Evolutionary conservation across 2,888 invertebrate genomes (phyloP).

Genomic region (Apotomis betuletana): DNA sequence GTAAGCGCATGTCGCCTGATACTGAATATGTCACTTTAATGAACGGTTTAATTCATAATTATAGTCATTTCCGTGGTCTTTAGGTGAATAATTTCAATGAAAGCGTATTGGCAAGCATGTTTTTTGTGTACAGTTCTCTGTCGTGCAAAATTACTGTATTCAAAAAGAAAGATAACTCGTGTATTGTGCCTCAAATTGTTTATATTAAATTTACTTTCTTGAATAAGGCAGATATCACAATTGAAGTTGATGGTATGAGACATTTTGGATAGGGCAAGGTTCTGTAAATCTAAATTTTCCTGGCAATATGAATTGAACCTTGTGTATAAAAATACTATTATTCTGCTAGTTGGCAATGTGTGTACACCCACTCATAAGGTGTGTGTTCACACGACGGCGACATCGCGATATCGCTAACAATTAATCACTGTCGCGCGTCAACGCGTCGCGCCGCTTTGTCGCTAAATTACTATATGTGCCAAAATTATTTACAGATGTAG

Average conservation of each 20-base stretch:
- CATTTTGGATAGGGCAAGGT: too few relatives aligned
- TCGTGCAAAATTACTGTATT: too few relatives aligned
- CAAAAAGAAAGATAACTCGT: too few relatives aligned
- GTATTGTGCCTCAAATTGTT: too few relatives aligned
- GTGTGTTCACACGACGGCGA: slow-evolving; percentile 39
- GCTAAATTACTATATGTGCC: slow-evolving; percentile 36
- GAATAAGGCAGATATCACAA: too few relatives aligned
- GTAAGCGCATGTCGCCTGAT: slow-evolving; percentile 40
- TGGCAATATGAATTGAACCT: too few relatives aligned
- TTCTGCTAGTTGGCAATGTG: background rate
- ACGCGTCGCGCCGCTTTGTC: slow-evolving; percentile 38
- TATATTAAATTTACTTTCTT: too few relatives aligned
- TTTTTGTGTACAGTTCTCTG: background rate
- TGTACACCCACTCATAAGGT: slow-evolving; percentile 33
- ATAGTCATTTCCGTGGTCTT: slow-evolving; percentile 14
- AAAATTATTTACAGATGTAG: too few relatives aligned
- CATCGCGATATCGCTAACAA: slow-evolving; percentile 37
- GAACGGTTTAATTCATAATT: slow-evolving; percentile 28
- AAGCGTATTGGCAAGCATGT: background rate
- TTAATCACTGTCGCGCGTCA: slow-evolving; percentile 42
- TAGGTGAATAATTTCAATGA: background rate
- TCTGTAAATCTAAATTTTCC: too few relatives aligned
- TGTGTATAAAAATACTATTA: too few relatives aligned
- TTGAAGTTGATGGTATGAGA: too few relatives aligned
- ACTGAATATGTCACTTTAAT: slow-evolving; percentile 36